Conservation (phyloP, 2,888 invertebrate genomes). For the Prosapia bicincta region DNA sequence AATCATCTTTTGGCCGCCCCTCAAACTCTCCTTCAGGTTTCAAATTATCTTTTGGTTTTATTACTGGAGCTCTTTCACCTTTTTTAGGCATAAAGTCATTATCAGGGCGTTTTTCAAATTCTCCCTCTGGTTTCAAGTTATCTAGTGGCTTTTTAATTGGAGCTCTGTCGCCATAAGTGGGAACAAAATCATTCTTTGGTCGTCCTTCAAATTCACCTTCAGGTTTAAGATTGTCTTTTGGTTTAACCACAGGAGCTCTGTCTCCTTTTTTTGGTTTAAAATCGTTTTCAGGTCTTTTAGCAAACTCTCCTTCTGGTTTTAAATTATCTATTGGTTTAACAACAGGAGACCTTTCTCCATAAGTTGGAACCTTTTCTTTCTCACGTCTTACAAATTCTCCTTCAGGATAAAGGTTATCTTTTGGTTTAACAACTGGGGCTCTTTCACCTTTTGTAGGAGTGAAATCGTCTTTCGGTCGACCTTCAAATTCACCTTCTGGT, state of each 20-base stretch:
- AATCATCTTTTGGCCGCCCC: conserved; percentile 39
- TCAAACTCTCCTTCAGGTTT: conserved; percentile 53
- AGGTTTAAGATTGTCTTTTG: conserved; percentile 43
- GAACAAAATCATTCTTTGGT: conserved; percentile 44
- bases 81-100: conserved; percentile 38
- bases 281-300: conserved; percentile 42
- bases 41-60: conserved; percentile 49
- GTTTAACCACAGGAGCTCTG: conserved; percentile 41
- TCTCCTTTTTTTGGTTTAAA: conserved; percentile 44
- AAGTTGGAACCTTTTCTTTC: conserved; percentile 45
- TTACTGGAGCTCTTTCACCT: conserved; percentile 43
- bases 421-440: conserved; percentile 46
- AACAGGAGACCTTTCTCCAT: conserved; percentile 56
- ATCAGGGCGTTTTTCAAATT: conserved; percentile 38
- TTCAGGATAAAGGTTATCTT: conserved; percentile 55
- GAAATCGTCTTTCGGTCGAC: conserved; percentile 43
- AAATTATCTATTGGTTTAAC: conserved; percentile 49
- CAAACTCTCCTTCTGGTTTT: conserved; percentile 59
- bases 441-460: conserved; percentile 34
- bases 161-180: conserved; percentile 41
- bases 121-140: conserved; percentile 42
- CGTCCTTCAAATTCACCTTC: conserved; percentile 49
- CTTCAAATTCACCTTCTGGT: conserved; percentile 55
- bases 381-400: conserved; percentile 52
- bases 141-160: conserved; percentile 42